Conservation (phyloP, 2,113 vertebrate genomes). For the Macquaria australasica region DNA sequence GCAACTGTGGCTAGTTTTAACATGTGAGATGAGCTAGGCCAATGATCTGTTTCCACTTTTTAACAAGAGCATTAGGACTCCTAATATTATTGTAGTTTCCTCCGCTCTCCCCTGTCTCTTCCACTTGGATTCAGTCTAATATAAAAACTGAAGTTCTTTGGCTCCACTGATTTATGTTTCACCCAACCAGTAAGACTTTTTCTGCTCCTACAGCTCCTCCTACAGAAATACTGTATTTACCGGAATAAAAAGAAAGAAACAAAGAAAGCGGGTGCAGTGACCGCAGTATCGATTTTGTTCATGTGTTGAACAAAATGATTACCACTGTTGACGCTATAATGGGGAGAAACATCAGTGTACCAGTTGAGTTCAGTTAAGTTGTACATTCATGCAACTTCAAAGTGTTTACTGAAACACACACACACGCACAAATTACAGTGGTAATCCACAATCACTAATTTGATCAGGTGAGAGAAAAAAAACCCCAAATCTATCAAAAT, state of each 20-base stretch:
- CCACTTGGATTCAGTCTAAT: background rate
- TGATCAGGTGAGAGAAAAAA: background rate
- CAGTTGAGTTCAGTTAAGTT: background rate
- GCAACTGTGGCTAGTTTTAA: background rate
- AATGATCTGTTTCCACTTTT: background rate
- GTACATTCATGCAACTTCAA: background rate
- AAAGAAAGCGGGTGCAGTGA: background rate
- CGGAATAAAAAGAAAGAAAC: background rate
- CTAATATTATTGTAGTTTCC: background rate
- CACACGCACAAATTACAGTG: too few species aligned
- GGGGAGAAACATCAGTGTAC: background rate
- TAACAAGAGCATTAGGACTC: slow-evolving; percentile 30
- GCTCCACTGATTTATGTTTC: background rate
- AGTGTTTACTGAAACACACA: background rate
- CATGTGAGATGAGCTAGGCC: background rate
- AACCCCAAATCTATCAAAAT: background rate
- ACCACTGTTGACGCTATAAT: background rate
- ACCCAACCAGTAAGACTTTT: background rate
- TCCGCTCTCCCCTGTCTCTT: background rate
- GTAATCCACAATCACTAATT: background rate
- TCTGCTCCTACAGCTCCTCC: background rate
- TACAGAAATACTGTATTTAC: too few species aligned
- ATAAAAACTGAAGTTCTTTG: background rate
- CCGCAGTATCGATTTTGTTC: background rate
- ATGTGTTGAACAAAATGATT: background rate